phyloP scores from a whole-genome alignment of 2,888 invertebrate species.

The Liodrosophila aerea region DNA sequence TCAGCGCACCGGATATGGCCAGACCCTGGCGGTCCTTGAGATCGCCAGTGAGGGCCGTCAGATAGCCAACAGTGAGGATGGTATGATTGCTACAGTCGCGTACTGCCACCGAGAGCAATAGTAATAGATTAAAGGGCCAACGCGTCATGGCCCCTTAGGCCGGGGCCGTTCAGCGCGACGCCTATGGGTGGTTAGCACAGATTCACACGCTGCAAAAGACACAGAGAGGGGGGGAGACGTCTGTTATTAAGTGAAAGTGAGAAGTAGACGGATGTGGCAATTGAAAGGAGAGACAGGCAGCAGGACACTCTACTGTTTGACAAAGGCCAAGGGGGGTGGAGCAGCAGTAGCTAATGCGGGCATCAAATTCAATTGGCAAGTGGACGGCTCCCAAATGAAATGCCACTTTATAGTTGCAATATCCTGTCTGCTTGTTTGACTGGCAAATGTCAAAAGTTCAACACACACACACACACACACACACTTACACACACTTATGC shows the following conservation, averaged over 20 bases:
- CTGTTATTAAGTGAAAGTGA: not conserved
- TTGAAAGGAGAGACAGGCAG: not conserved
- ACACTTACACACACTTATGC: not conserved
- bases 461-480: not conserved
- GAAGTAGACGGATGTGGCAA: constrained; percentile 7
- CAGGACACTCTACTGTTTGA: constrained; percentile 28
- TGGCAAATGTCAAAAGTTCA: constrained; percentile 31
- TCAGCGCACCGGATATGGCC: constrained; percentile 94
- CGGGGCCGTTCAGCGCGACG: constrained; percentile 86
- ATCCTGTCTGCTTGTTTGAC: constrained; percentile 27
- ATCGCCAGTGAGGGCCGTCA: constrained; percentile 91
- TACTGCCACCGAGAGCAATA: constrained; percentile 86
- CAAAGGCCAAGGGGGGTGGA: constrained; percentile 27
- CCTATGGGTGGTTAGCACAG: constrained; percentile 82
- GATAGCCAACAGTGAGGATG: constrained; percentile 91
- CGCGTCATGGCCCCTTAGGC: constrained; percentile 83
- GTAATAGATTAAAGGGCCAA: constrained; percentile 85
- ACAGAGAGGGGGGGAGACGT: constrained; percentile 11
- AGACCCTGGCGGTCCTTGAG: constrained; percentile 92
- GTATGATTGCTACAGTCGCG: constrained; percentile 82
- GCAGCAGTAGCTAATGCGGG: too few relatives aligned
- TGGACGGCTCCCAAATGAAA: constrained; percentile 14
- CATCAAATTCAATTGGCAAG: constrained; percentile 12
- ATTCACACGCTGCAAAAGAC: constrained; percentile 81
- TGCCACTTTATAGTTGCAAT: constrained; percentile 37